A percentile compares a stretch with the other conserved stretches of the same genome.
phyloP scores from a whole-genome alignment of 2,888 invertebrate species.

The Choristoneura rosaceana region DNA sequence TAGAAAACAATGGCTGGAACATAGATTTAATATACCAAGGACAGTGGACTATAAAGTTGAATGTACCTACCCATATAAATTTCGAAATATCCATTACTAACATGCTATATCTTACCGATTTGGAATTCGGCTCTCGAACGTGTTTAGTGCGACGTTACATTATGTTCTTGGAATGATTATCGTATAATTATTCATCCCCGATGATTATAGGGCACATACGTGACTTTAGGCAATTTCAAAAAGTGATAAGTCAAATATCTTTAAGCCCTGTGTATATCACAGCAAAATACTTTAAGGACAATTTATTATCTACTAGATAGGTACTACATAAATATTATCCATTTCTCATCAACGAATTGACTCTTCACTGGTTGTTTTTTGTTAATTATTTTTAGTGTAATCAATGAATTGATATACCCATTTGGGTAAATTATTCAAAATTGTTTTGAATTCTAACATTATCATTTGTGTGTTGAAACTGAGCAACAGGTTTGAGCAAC shows the following conservation, averaged over 20 bases:
- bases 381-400: not conserved
- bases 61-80: not conserved
- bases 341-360: not conserved
- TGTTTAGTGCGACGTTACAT: constrained; percentile 8
- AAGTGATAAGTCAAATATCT: constrained; percentile 15
- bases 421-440: not conserved
- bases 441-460: not conserved
- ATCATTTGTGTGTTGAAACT: constrained; percentile 47
- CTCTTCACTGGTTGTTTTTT: not conserved
- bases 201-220: constrained; percentile 10
- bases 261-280: constrained; percentile 62
- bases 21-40: too few species aligned
- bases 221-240: constrained; percentile 16
- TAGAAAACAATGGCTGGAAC: too few species aligned
- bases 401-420: not conserved
- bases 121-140: not conserved
- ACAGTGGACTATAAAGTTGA: too few species aligned
- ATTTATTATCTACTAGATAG: constrained; percentile 6
- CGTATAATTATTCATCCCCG: constrained; percentile 22
- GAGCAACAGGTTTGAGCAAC: constrained; percentile 61
- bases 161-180: constrained; percentile 18
- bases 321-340: not conserved
- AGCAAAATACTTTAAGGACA: constrained; percentile 64
- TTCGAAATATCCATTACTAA: not conserved
- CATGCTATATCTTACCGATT: not conserved